These are phyloP conservation scores for Pediacus dermestoides DNA, from an alignment of 2,888 invertebrate species.

Conservation along the genomic window DNA sequence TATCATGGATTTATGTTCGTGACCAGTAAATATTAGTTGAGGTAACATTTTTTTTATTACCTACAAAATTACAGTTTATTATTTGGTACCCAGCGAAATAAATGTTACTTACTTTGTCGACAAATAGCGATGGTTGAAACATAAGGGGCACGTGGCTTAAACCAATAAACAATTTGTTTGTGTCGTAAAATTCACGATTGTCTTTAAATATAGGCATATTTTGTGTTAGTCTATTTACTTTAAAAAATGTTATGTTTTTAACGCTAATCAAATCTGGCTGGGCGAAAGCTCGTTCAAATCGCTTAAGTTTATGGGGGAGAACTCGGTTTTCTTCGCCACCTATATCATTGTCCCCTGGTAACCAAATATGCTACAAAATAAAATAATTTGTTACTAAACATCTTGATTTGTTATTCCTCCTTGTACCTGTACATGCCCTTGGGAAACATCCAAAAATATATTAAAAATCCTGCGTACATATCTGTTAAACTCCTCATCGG, in stretches of 20 bases:
- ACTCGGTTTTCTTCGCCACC: slow-evolving; percentile 82
- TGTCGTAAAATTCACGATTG: slow-evolving; percentile 45
- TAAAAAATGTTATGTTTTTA: slow-evolving; percentile 66
- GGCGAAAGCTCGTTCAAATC: slow-evolving; percentile 72
- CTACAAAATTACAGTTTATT: slow-evolving; percentile 43
- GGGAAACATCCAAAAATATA: slow-evolving; percentile 56
- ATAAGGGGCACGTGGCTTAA: slow-evolving; percentile 72
- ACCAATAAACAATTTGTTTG: slow-evolving; percentile 59
- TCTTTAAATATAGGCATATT: slow-evolving; percentile 57
- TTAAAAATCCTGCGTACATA: slow-evolving; percentile 72
- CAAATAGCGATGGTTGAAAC: slow-evolving; percentile 53
- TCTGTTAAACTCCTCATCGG: slow-evolving; percentile 61
- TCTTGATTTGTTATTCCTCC: neutral
- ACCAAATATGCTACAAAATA: slow-evolving; percentile 65
- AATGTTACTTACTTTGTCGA: slow-evolving; percentile 49
- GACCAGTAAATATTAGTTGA: slow-evolving; percentile 66
- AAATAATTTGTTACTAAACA: slow-evolving; percentile 1
- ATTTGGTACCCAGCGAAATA: slow-evolving; percentile 5
- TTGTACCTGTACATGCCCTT: slow-evolving; percentile 35
- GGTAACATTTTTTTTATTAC: slow-evolving; percentile 63
- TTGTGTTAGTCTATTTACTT: slow-evolving; percentile 68
- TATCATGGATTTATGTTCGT: slow-evolving; percentile 66
- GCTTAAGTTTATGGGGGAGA: slow-evolving; percentile 64
- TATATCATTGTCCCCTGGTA: slow-evolving; percentile 97
- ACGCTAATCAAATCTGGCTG: slow-evolving; percentile 63